phyloP scores from a whole-genome alignment of 2,888 invertebrate species.

The Rotaria socialis region DNA sequence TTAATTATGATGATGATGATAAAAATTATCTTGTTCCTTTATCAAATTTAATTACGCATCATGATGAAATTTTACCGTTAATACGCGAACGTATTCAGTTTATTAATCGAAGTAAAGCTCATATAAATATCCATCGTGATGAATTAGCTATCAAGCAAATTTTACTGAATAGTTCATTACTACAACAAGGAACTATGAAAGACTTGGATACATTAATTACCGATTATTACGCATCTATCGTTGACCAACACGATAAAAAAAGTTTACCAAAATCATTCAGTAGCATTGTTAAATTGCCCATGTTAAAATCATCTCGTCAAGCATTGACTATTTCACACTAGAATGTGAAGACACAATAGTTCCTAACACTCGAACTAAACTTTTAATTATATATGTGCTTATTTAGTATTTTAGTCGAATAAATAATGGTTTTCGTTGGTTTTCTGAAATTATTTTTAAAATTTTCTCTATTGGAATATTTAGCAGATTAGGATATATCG shows the following conservation, averaged over 20 bases:
- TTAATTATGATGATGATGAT: not conserved
- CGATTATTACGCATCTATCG: not conserved
- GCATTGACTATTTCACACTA: not conserved
- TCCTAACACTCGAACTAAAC: too few relatives aligned
- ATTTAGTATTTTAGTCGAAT: too few relatives aligned
- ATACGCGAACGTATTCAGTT: not conserved
- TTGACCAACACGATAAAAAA: not conserved
- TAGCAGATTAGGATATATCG: too few relatives aligned
- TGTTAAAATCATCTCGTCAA: not conserved
- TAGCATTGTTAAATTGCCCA: not conserved
- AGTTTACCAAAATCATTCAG: not conserved
- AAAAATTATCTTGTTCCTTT: not conserved
- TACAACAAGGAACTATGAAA: not conserved
- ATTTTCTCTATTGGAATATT: too few relatives aligned
- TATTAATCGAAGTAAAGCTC: not conserved
- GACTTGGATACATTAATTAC: not conserved
- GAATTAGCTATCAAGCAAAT: not conserved
- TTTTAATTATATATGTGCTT: too few relatives aligned
- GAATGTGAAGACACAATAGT: too few relatives aligned
- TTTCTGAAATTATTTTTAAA: too few relatives aligned
- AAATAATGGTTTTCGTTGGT: too few relatives aligned
- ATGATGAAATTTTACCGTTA: not conserved
- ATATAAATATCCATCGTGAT: not conserved
- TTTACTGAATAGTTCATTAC: not conserved
- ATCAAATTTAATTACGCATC: not conserved